Evolutionary conservation across 1,140 invertebrate species (phyloP), one percentile per base, ranked within the genome.

Genomic region (Ganaspis sp.): DNA sequence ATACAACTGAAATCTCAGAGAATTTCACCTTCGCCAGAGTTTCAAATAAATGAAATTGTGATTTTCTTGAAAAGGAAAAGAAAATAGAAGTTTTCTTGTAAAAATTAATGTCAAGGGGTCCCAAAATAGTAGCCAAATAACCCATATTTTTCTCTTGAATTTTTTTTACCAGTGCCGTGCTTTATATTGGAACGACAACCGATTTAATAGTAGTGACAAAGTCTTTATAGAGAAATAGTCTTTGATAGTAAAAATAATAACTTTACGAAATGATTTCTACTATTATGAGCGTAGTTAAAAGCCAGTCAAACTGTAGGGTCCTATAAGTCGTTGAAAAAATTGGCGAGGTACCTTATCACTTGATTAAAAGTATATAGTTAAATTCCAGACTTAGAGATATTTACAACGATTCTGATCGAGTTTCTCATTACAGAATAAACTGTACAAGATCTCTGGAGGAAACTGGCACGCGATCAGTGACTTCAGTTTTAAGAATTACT

Each of bases 371-470:
- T n/a, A 23, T 49, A 72, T 42, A 21, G 23, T 15, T 54, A n/a
- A 49, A 49, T 49, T 49, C 37, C 17, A 45, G 45, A 53, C 53
- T 64, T 58, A n/a, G 73, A 74, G 37, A 69, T 74, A 74, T 74
- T 69, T 74, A 74, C 73, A 74, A 74, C 23, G 73, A 69, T 74
- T 23, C 45, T 53, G 72, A 73, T 40, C 34, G 17, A n/a, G 29
- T 42, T 64, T 37, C 23, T 54, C 12, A 77, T 75, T 75, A 77
- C 54, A 73, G 11, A 76, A 72, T 54, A 78, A 79, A 75, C 76
- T 81, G 76, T 83, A 79, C 76, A 81, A 64, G 40, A 73, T 74
- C 15, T 64, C 54, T 17, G 42, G 17, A 49, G 54, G 54, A 74
- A 69, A 53, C 42, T 74, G 58, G 40, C 58, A 70, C 38, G 73